These are phyloP conservation scores for Dissostichus mawsoni DNA, from an alignment of 2,113 vertebrate genomes.

Conservation along the genomic window DNA sequence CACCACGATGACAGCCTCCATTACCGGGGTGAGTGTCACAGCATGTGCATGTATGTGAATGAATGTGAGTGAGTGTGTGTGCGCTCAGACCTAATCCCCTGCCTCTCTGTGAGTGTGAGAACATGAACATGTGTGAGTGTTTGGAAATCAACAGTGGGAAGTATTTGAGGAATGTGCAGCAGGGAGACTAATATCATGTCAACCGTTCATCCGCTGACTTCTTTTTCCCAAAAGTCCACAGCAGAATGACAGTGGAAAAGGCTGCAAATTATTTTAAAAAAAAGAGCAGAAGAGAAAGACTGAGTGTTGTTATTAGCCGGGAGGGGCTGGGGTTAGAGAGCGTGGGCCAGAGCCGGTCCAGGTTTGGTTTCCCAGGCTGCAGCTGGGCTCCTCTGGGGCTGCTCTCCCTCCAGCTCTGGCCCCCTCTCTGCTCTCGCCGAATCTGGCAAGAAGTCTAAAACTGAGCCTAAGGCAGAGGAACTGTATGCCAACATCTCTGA, in stretches of 20 bases:
- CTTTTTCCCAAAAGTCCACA: conserved; percentile 48
- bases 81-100: conserved; percentile 5
- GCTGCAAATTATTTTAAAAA: conserved; percentile 3
- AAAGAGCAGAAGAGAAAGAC: conserved; percentile 36
- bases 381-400: conserved; percentile 69
- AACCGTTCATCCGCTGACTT: conserved; percentile 31
- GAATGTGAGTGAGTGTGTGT: background rate
- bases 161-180: conserved; percentile 65
- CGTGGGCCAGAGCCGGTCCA: conserved; percentile 56
- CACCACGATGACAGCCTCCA: conserved; percentile 79
- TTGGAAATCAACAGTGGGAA: conserved; percentile 64
- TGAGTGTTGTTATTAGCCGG: conserved; percentile 55
- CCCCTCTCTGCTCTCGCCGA: conserved; percentile 38
- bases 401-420: conserved; percentile 51
- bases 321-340: conserved; percentile 63
- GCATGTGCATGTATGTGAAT: conserved; percentile 17
- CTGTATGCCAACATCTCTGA: conserved; percentile 48
- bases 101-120: conserved; percentile 35
- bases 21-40: conserved; percentile 86
- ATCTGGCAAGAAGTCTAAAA: conserved; percentile 50
- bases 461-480: conserved; percentile 32
- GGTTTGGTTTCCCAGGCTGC: conserved; percentile 77
- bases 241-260: conserved; percentile 42
- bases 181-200: conserved; percentile 35
- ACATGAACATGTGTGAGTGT: conserved; percentile 66